phyloP scores from a whole-genome alignment of 23 tunicate species.

The Botrylloides violaceus region DNA sequence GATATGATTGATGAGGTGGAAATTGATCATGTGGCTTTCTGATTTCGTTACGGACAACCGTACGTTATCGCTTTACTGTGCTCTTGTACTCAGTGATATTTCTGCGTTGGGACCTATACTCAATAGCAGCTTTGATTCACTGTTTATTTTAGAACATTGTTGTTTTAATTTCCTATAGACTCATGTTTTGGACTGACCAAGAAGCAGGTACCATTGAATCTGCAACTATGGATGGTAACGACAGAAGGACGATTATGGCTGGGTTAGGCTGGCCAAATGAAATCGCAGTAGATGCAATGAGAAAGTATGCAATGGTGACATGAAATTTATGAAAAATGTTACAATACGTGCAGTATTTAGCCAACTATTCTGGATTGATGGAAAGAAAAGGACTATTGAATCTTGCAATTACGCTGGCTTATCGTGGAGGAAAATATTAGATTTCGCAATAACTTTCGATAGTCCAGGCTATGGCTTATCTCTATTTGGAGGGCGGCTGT shows the following conservation, averaged over 20 bases:
- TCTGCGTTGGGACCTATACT: too few relatives aligned
- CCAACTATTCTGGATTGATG: slow-evolving; percentile 94
- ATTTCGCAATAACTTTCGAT: slow-evolving; percentile 33
- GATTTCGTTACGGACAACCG: too few relatives aligned
- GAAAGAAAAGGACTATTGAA: slow-evolving; percentile 48
- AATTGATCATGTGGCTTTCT: too few relatives aligned
- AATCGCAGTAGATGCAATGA: slow-evolving; percentile 37
- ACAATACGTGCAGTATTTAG: too few relatives aligned
- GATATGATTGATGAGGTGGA: too few relatives aligned
- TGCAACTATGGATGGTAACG: slow-evolving; percentile 75
- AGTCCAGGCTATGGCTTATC: slow-evolving; percentile 77
- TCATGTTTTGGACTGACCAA: slow-evolving; percentile 90
- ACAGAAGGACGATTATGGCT: slow-evolving; percentile 24
- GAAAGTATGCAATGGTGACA: slow-evolving; percentile 8
- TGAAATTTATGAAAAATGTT: too few relatives aligned
- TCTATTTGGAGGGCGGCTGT: slow-evolving; percentile 49
- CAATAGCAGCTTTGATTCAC: too few relatives aligned
- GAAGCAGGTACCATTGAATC: slow-evolving; percentile 68
- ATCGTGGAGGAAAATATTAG: slow-evolving; percentile 23
- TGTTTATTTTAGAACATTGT: too few relatives aligned
- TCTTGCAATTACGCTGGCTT: slow-evolving; percentile 58
- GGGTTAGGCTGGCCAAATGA: slow-evolving; percentile 83
- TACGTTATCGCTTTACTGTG: too few relatives aligned
- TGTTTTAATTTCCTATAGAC: slow-evolving; percentile 18
- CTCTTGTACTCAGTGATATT: too few relatives aligned